phyloP scores from a whole-genome alignment of 2,888 invertebrate species.

The Chymomyza fuscimana region DNA sequence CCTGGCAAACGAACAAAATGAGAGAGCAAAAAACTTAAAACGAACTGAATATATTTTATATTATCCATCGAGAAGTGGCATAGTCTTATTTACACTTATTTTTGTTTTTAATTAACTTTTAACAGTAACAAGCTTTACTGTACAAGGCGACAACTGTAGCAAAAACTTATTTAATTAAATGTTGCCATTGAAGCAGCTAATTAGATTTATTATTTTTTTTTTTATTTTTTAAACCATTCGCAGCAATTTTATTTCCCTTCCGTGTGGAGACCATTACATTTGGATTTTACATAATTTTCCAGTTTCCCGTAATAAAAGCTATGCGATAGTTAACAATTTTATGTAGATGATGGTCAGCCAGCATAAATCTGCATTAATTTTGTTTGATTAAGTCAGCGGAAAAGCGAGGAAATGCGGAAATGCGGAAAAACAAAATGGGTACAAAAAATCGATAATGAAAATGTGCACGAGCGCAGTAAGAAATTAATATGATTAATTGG shows the following conservation, averaged over 20 bases:
- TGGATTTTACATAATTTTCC: background rate
- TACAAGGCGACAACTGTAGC: constrained; percentile 25
- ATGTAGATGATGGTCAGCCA: constrained; percentile 38
- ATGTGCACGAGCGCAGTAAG: constrained; percentile 35
- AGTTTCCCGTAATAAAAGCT: background rate
- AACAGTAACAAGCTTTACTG: constrained; percentile 17
- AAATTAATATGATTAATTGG: constrained; percentile 71
- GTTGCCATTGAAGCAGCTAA: constrained; percentile 65
- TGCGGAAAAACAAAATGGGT: constrained; percentile 6
- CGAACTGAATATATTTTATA: background rate
- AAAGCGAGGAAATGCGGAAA: background rate
- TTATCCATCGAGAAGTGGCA: background rate
- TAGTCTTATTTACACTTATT: constrained; percentile 29
- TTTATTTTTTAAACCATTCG: constrained; percentile 35
- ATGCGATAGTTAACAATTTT: constrained; percentile 35
- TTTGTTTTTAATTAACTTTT: constrained; percentile 66
- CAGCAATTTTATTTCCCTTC: constrained; percentile 20
- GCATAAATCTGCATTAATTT: constrained; percentile 59
- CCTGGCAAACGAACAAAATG: background rate
- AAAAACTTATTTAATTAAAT: constrained; percentile 70
- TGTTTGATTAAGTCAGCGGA: constrained; percentile 6
- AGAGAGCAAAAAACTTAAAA: background rate
- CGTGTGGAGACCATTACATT: constrained; percentile 4
- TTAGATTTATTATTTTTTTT: constrained; percentile 56
- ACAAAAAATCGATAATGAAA: constrained; percentile 56